Conservation (phyloP, 2,113 vertebrate species). For the Calidris pugnax region DNA sequence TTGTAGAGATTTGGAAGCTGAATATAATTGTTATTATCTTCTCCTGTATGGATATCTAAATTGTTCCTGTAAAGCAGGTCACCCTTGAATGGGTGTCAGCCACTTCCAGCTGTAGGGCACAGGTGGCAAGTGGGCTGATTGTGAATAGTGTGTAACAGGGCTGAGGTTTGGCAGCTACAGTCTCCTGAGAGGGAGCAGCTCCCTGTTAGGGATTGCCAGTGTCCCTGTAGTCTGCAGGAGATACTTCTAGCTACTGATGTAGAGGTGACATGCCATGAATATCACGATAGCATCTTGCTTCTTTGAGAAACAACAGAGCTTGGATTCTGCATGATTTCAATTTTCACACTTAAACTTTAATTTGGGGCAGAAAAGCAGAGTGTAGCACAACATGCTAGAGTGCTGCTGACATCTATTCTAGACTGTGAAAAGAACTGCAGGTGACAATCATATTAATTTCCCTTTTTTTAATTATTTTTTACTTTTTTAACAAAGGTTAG, state of each 20-base stretch:
- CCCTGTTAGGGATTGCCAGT: neutral
- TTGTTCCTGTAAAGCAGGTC: neutral
- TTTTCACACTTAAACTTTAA: neutral
- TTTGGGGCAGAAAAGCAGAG: neutral
- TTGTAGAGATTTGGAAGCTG: neutral
- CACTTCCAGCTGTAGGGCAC: neutral
- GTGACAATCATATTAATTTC: neutral
- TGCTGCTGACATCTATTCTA: neutral
- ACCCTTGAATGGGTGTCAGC: neutral
- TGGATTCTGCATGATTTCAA: neutral
- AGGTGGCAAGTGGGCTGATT: neutral
- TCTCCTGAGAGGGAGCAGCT: neutral
- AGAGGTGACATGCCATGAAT: neutral
- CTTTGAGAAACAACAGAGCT: neutral
- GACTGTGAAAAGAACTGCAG: neutral
- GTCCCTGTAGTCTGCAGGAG: neutral
- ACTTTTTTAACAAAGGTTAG: neutral
- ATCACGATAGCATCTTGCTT: neutral
- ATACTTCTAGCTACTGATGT: neutral
- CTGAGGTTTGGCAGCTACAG: neutral
- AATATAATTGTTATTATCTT: neutral
- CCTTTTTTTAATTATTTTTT: too few relatives aligned
- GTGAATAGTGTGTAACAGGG: rapidly evolving
- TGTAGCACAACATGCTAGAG: neutral
- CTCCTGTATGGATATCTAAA: neutral